phyloP scores from a whole-genome alignment of 2,797 vertebrate genomes.

The Tragelaphus eurycerus region DNA sequence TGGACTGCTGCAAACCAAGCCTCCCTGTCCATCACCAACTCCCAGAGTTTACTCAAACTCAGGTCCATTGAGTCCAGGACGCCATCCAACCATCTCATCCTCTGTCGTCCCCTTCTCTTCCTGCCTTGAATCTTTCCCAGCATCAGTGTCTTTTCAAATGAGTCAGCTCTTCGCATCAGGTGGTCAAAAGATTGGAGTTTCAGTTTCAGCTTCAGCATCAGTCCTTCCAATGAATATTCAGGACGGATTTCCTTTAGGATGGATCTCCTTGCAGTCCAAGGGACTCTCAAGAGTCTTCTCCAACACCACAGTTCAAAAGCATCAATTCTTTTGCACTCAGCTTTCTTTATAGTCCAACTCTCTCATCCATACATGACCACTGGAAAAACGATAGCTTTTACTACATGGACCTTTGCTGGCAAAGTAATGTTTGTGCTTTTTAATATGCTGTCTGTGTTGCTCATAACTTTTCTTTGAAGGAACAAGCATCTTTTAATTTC shows the following conservation, averaged over 20 bases:
- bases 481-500: background rate
- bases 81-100: background rate
- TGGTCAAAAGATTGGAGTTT: background rate
- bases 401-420: accelerated
- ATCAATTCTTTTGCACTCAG: background rate
- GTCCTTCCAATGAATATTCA: background rate
- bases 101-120: background rate
- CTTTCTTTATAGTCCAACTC: no score
- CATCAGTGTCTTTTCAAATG: background rate
- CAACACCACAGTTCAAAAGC: background rate
- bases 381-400: background rate
- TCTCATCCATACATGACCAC: background rate
- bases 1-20: background rate
- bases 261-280: background rate
- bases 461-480: background rate
- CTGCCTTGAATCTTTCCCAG: background rate
- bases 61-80: background rate
- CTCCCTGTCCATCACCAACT: background rate
- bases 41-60: background rate
- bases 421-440: background rate
- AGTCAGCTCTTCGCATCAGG: background rate
- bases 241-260: background rate
- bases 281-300: background rate
- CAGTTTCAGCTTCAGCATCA: background rate
- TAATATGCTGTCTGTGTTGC: background rate